Evolutionary conservation across 2,888 invertebrate species (phyloP), one percentile per base, ranked within the genome.

Genomic region (Lithophane semibrunnea): DNA sequence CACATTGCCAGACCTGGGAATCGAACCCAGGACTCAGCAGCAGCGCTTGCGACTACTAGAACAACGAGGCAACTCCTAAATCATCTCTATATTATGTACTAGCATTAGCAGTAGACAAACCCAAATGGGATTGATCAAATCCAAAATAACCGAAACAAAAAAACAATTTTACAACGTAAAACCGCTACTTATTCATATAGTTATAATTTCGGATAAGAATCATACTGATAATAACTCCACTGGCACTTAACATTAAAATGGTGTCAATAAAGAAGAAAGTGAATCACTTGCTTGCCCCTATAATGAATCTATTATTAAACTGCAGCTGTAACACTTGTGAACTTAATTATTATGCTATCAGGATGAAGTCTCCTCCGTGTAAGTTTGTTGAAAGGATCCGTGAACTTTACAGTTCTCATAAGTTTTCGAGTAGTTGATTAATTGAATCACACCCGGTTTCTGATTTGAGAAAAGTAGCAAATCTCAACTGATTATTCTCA

Each of bases 291-390:
- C 72, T 78, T 64, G 64, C 49, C 64, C 56, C 72, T 72, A 64
- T 72, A 64, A 79, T 64, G 29, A 72, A 72, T 29, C 49, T 79
- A 64, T 78, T 77, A 78, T 77, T 71, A 64, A 77, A 77, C 44
- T 71, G 63, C 52, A 44, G 76, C 44, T 56, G 69, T 77, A 71
- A 29, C 42, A 78, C 63, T 64, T 71, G 37, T 42, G 42, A 21
- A 37, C 1, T 47, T 58, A 29, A 37, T 69, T n/a, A 52, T 47
- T 74, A 52, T 73, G 16, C 1, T 44, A 42, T 29, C 16, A 10
- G 7, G 16, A 16, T 24, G 5, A 42, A 66, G 66, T 21, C 24
- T 44, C 21, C 18, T 21, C 21, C 18, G 5, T 72, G 5, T 9
- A 52, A 70, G 12, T 24, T 52, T 63, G 63, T 63, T 49, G 16